Percentiles rank a stretch among this genome's conserved stretches.
These are phyloP conservation scores for Cheirogaleus major DNA, from an alignment of 2,797 vertebrate genomes.

Conservation along the genomic window DNA sequence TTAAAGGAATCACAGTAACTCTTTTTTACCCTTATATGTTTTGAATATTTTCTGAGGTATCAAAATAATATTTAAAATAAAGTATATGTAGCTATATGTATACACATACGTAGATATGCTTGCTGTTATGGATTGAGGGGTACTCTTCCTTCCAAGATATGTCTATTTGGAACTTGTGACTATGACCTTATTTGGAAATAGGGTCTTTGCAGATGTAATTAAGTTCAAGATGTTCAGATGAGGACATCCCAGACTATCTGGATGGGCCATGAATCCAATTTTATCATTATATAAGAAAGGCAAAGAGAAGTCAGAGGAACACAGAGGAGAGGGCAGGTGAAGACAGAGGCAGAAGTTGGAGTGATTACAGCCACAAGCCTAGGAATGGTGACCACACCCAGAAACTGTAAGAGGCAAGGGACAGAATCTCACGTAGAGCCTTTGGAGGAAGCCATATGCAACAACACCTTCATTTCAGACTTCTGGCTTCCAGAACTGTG, in stretches of 20 bases:
- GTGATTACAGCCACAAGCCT: background rate
- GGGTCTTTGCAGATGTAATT: background rate
- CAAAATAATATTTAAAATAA: conserved; percentile 13
- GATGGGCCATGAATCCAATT: background rate
- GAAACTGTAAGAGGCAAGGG: background rate
- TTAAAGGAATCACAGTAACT: background rate
- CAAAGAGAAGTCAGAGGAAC: background rate
- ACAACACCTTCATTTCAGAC: background rate
- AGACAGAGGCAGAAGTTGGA: background rate
- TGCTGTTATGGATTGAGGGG: background rate
- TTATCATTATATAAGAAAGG: background rate
- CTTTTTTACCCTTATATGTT: background rate
- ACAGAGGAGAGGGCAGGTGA: background rate
- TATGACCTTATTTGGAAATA: background rate
- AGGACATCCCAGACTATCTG: background rate
- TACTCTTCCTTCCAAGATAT: background rate
- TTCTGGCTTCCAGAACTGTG: background rate
- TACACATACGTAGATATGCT: no score
- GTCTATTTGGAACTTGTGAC: background rate
- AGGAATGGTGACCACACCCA: background rate
- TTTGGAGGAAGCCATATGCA: background rate
- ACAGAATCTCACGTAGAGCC: background rate
- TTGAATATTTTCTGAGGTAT: background rate
- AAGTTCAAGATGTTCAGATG: background rate
- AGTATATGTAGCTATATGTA: background rate